Evolutionary conservation across 2,888 invertebrate species (phyloP).

Genomic region (Idaea dimidiata): DNA sequence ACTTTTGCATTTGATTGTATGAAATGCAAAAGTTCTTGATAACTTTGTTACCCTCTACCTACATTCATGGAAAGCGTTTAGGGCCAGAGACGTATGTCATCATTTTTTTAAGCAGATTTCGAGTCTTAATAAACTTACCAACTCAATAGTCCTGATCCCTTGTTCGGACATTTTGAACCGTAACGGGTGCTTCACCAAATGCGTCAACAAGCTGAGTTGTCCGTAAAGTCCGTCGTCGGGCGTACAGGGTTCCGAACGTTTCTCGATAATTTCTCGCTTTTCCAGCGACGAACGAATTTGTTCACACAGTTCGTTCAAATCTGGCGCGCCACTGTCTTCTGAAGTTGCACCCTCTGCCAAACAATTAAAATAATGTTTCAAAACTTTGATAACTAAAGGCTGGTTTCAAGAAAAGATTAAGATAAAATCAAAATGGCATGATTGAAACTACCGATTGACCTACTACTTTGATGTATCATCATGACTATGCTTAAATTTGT

Average conservation of each 20-base stretch:
- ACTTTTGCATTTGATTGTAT: too few species aligned
- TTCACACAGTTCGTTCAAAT: constrained; percentile 86
- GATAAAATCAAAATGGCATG: too few species aligned
- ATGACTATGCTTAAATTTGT: too few species aligned
- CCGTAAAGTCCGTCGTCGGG: constrained; percentile 96
- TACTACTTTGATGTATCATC: too few species aligned
- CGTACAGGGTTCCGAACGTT: constrained; percentile 87
- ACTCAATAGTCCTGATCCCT: constrained; percentile 84
- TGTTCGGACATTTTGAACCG: constrained; percentile 90
- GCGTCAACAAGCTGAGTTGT: constrained; percentile 91
- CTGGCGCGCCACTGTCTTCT: constrained; percentile 73
- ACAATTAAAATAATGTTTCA: background rate
- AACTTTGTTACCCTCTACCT: too few species aligned
- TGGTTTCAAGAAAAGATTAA: too few species aligned
- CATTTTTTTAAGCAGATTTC: too few species aligned
- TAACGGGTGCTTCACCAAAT: constrained; percentile 93
- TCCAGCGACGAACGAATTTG: constrained; percentile 88
- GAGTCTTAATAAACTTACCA: constrained; percentile 59
- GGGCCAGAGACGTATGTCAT: background rate
- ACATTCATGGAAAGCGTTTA: background rate
- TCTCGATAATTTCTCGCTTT: constrained; percentile 90
- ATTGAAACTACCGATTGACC: too few species aligned
- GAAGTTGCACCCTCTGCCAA: constrained; percentile 65
- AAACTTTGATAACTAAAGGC: background rate
- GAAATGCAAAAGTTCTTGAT: too few species aligned